phyloP scores from a whole-genome alignment of 92 coral and sea anemone species.

The Chrysogorgia sp. region DNA sequence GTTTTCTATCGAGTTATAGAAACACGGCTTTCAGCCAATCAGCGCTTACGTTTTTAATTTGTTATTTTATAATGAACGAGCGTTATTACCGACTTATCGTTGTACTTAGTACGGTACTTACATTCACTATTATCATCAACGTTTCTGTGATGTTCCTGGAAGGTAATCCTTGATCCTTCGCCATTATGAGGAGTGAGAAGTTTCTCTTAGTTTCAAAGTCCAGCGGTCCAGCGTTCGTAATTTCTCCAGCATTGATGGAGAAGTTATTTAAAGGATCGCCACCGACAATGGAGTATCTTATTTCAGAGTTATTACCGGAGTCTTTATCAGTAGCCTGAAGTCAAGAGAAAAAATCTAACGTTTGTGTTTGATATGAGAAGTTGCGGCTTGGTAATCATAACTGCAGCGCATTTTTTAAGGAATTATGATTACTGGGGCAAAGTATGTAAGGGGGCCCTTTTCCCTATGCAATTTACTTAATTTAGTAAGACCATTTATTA shows the following conservation, averaged over 20 bases:
- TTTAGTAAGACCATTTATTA: too few species aligned
- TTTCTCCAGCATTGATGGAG: conserved; percentile 76
- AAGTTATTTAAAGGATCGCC: conserved; percentile 71
- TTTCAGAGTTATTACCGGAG: conserved; percentile 66
- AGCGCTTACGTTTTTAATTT: too few species aligned
- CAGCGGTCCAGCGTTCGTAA: conserved; percentile 54
- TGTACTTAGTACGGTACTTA: neutral
- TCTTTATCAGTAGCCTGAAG: conserved; percentile 87
- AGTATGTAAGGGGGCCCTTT: too few species aligned
- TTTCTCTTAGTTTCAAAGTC: conserved; percentile 80
- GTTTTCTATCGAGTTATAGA: too few species aligned
- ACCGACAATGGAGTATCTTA: conserved; percentile 60
- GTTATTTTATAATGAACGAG: too few species aligned
- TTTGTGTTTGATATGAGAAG: conserved; percentile 50
- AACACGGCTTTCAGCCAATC: too few species aligned
- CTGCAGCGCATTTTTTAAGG: too few species aligned
- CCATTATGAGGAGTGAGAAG: conserved; percentile 20
- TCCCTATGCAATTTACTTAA: too few species aligned
- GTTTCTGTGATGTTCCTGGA: conserved; percentile 1
- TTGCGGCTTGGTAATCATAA: conserved; percentile 66
- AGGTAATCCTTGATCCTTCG: conserved; percentile 26
- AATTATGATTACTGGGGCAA: too few species aligned
- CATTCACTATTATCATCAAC: neutral
- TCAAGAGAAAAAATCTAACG: conserved; percentile 51
- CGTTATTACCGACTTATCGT: too few species aligned